phyloP scores from a whole-genome alignment of 2,113 vertebrate genomes.

The Natator depressus region DNA sequence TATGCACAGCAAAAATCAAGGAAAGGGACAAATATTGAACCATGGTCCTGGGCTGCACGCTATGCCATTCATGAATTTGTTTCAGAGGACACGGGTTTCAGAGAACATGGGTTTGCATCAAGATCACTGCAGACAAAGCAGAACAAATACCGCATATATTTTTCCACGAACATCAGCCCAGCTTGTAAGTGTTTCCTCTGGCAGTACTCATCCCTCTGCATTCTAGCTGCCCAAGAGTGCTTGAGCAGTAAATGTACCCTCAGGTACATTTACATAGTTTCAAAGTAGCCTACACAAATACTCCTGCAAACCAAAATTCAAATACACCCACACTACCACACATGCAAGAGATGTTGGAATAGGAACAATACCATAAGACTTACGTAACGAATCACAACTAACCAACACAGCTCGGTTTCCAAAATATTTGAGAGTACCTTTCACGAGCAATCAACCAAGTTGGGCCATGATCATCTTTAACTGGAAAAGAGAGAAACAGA shows the following conservation, averaged over 20 bases:
- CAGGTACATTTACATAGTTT: rapidly evolving
- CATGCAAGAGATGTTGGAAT: neutral
- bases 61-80: neutral
- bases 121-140: neutral
- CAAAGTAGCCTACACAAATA: neutral
- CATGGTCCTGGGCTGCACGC: neutral
- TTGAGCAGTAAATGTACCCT: neutral
- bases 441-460: neutral
- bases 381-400: neutral
- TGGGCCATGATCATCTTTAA: neutral
- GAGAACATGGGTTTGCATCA: neutral
- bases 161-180: neutral
- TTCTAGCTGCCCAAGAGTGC: neutral
- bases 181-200: neutral
- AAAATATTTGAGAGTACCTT: constrained; percentile 2
- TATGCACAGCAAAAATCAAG: neutral
- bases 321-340: neutral
- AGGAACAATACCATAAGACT: neutral
- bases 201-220: neutral
- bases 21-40: neutral
- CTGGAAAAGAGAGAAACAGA: neutral
- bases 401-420: neutral
- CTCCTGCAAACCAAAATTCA: neutral
- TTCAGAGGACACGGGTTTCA: neutral
- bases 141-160: neutral